Conservation (phyloP, 1,140 invertebrate genomes). For the Temnothorax longispinosus region DNA sequence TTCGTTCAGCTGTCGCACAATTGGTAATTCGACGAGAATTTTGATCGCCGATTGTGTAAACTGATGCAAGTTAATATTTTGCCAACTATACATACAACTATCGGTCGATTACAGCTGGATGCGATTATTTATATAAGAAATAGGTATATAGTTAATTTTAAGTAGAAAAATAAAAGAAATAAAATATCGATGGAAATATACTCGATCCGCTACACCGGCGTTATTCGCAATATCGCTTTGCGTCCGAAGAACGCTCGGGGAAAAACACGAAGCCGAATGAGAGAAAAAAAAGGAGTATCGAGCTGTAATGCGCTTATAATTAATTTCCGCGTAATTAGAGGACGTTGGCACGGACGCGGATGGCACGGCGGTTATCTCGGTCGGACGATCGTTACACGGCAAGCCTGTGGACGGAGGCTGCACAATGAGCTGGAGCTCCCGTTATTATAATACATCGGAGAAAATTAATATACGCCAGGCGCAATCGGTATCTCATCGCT, state of each 20-base stretch:
- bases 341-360: constrained; percentile 60
- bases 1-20: constrained; percentile 2
- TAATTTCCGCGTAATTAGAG: constrained; percentile 79
- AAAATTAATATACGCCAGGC: constrained; percentile 64
- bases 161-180: not conserved
- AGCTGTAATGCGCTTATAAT: constrained; percentile 70
- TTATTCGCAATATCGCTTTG: constrained; percentile 26
- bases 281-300: constrained; percentile 37
- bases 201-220: not conserved
- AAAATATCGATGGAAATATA: constrained; percentile 29
- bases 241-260: not conserved
- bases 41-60: not conserved
- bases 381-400: constrained; percentile 75
- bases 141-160: not conserved
- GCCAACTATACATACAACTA: not conserved
- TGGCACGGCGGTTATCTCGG: constrained; percentile 73
- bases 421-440: constrained; percentile 63
- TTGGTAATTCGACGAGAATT: constrained; percentile 26
- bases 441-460: constrained; percentile 67
- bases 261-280: constrained; percentile 24
- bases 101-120: not conserved
- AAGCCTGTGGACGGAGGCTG: constrained; percentile 58
- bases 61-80: not conserved
- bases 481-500: constrained; percentile 57
- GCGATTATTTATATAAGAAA: constrained; percentile 16